These are phyloP conservation scores for Eurypyga helias DNA, from an alignment of 2,113 vertebrate genomes.

Conservation along the genomic window DNA sequence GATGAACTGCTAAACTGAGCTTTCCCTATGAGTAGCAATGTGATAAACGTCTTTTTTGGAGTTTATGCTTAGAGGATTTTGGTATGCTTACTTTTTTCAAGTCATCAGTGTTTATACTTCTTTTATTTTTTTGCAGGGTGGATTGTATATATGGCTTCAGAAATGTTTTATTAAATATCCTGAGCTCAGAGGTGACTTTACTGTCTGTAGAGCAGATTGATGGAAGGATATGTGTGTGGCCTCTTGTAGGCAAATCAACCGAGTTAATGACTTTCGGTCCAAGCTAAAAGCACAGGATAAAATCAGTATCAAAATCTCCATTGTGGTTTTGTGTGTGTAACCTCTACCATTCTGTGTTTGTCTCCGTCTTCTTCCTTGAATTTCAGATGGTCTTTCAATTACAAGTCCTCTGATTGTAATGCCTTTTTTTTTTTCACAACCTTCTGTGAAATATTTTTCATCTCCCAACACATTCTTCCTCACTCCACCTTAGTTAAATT, in stretches of 20 bases:
- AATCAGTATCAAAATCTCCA: background rate
- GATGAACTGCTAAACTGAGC: background rate
- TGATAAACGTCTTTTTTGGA: background rate
- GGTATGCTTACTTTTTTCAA: background rate
- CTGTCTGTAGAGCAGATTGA: background rate
- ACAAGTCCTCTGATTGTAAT: background rate
- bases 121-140: conserved; percentile 30
- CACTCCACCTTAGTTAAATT: background rate
- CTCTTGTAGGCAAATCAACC: background rate
- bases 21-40: background rate
- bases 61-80: background rate
- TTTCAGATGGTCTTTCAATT: background rate
- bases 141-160: conserved; percentile 36
- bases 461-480: background rate
- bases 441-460: background rate
- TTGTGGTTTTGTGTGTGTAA: background rate
- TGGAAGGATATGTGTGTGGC: background rate
- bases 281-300: background rate
- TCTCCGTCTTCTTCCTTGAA: background rate
- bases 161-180: conserved; percentile 30
- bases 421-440: background rate
- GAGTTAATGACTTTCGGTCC: background rate
- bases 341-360: background rate
- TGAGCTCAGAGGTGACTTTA: conserved; percentile 21
- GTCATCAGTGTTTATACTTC: background rate